Evolutionary conservation across 2,113 vertebrate genomes (phyloP).

Genomic region (Chionomys nivalis): DNA sequence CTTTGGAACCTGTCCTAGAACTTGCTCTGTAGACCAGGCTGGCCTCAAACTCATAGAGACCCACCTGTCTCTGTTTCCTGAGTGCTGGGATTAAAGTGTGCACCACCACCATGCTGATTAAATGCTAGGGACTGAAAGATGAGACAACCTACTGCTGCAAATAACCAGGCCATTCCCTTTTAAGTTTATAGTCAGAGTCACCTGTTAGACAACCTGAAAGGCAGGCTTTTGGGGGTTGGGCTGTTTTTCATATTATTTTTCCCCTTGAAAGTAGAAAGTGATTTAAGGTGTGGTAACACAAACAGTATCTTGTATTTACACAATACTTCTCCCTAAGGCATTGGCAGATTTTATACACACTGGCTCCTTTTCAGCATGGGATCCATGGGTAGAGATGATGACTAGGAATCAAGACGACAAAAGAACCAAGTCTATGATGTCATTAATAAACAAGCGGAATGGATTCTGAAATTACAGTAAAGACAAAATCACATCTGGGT

Average conservation of each 20-base stretch:
- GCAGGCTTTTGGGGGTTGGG: slow-evolving; percentile 49
- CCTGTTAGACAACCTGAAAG: neutral
- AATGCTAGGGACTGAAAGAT: neutral
- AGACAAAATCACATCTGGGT: neutral
- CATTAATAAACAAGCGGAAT: neutral
- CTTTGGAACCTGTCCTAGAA: no score
- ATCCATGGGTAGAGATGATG: slow-evolving; percentile 10
- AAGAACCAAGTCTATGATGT: neutral
- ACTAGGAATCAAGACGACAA: neutral
- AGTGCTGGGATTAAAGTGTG: no score
- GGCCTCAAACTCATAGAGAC: no score
- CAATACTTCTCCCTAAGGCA: slow-evolving; percentile 14
- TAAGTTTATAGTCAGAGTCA: slow-evolving; percentile 14
- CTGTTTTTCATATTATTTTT: slow-evolving; percentile 40
- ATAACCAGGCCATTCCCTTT: neutral
- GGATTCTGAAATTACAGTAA: neutral
- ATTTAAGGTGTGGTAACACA: slow-evolving; percentile 64
- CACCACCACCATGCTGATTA: neutral
- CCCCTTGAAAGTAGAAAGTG: slow-evolving; percentile 68
- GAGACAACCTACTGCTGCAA: neutral
- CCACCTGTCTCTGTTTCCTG: no score
- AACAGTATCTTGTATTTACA: slow-evolving; percentile 52
- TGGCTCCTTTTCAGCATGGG: neutral
- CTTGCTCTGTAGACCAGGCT: no score
- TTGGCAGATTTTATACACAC: slow-evolving; percentile 44